Base-by-base conservation (phyloP, 2,888 invertebrate species). In the Lepidochrysops patricia region DNA sequence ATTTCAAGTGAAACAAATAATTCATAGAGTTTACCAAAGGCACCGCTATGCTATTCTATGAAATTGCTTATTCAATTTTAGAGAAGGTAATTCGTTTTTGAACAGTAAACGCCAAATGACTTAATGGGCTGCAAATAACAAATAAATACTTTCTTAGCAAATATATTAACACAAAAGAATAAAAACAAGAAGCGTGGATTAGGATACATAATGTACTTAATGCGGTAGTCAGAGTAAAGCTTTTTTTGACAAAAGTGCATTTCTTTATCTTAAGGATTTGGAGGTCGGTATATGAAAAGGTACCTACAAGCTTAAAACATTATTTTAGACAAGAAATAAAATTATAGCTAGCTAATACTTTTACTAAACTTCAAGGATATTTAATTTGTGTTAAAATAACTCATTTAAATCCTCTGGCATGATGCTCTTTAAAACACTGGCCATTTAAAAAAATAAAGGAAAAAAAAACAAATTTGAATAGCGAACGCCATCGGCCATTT, bases 401-500 rank as follows among this genome's bases (percentile, higher is more conserved):
- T n/a, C n/a, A n/a, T n/a, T n/a, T n/a, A n/a, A n/a, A n/a, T 43
- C 12, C 32, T 2, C 37, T 7, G 15, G 6, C n/a, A n/a, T n/a
- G n/a, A n/a, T 43, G 37, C 37, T 2, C 19, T 43, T 43, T 3
- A 43, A 15, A 7, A 43, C 37, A 49, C 25, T 49, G 49, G 25
- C 50, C 26, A 29, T 29, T 26, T n/a, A 13, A 50, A 23, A 26
- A 49, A 7, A 54, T 52, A 15, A 15, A 12, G 9, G 13, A 32
- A 54, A 54, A 9, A 27, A 13, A 29, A 27, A 7, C 15, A 13
- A 29, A 13, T 32, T 54, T 32, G 32, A 54, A 54, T 50, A 26
- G 13, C 50, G 26, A 50, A 50, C 50, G 50, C 26, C 29, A 19
- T 54, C 35, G n/a, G 50, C 50, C 50, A 26, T 54, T 37, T 54